These are phyloP conservation scores for Caenorhabditis sulstoni DNA, from an alignment of 2,888 invertebrate genomes.

Conservation along the genomic window DNA sequence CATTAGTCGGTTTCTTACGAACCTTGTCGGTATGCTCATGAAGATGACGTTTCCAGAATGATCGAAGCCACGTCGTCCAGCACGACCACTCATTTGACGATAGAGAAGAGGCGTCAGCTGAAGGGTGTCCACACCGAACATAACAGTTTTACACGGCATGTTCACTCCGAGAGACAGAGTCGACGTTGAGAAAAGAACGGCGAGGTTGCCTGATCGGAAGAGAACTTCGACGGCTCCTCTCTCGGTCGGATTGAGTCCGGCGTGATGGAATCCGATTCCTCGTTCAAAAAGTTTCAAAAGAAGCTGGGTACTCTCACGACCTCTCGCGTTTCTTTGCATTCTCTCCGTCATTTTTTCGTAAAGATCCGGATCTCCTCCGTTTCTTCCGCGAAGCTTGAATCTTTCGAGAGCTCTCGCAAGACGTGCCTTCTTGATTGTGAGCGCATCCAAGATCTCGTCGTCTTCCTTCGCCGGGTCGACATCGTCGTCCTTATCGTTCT, in stretches of 20 bases:
- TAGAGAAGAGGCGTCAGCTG: slow-evolving; percentile 78
- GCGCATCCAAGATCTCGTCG: slow-evolving; percentile 71
- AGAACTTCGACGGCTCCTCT: slow-evolving; percentile 78
- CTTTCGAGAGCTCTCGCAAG: slow-evolving; percentile 74
- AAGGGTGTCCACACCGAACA: slow-evolving; percentile 79
- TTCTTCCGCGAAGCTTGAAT: slow-evolving; percentile 75
- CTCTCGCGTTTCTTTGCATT: slow-evolving; percentile 64
- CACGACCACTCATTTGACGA: slow-evolving; percentile 80
- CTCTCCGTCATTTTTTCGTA: slow-evolving; percentile 75
- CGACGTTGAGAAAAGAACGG: slow-evolving; percentile 78
- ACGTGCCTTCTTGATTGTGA: slow-evolving; percentile 72
- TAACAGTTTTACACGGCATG: slow-evolving; percentile 80
- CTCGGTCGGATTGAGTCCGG: slow-evolving; percentile 74
- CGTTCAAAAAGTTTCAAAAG: slow-evolving; percentile 76
- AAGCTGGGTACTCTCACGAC: slow-evolving; percentile 65
- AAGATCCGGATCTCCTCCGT: slow-evolving; percentile 71
- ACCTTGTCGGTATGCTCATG: slow-evolving; percentile 78
- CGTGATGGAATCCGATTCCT: slow-evolving; percentile 80
- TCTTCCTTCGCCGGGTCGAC: slow-evolving; percentile 64
- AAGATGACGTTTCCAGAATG: slow-evolving; percentile 79
- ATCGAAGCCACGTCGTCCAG: slow-evolving; percentile 80
- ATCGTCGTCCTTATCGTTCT: slow-evolving; percentile 62
- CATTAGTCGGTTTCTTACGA: neutral
- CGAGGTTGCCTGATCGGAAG: slow-evolving; percentile 77
- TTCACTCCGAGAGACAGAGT: slow-evolving; percentile 80